Evolutionary conservation across 2,888 invertebrate genomes (phyloP).

Genomic region (Drosophila fulvimacula): DNA sequence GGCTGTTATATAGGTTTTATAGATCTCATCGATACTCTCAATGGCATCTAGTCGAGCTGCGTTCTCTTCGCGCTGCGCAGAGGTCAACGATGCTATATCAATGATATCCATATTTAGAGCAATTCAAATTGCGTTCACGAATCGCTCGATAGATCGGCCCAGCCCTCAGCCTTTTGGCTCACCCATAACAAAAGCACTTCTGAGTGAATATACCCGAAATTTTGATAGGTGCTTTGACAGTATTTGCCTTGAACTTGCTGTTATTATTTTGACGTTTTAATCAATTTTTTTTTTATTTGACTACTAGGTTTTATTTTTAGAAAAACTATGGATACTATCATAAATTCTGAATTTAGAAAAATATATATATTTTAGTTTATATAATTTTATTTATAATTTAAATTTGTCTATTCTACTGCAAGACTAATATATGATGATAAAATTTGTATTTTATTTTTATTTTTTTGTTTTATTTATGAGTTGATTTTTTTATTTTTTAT

Average conservation of each 20-base stretch:
- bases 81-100: constrained; percentile 17
- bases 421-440: no score
- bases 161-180: constrained; percentile 6
- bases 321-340: no score
- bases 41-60: constrained; percentile 4
- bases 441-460: no score
- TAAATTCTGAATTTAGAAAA: no score
- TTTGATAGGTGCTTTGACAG: constrained; percentile 19
- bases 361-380: no score
- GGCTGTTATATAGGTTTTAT: constrained; percentile 16
- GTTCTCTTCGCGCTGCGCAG: constrained; percentile 15
- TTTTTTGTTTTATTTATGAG: no score
- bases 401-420: no score
- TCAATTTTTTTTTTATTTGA: background rate
- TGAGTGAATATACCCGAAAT: constrained; percentile 23
- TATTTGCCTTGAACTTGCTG: constrained; percentile 8
- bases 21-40: constrained; percentile 30
- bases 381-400: no score
- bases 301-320: constrained; percentile 18
- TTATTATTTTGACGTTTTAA: background rate
- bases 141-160: constrained; percentile 14
- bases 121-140: background rate
- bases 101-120: constrained; percentile 10
- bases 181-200: constrained; percentile 42
- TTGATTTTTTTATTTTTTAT: no score